These are phyloP conservation scores for Falco cherrug DNA, from an alignment of 2,797 vertebrate genomes.

Conservation along the genomic window DNA sequence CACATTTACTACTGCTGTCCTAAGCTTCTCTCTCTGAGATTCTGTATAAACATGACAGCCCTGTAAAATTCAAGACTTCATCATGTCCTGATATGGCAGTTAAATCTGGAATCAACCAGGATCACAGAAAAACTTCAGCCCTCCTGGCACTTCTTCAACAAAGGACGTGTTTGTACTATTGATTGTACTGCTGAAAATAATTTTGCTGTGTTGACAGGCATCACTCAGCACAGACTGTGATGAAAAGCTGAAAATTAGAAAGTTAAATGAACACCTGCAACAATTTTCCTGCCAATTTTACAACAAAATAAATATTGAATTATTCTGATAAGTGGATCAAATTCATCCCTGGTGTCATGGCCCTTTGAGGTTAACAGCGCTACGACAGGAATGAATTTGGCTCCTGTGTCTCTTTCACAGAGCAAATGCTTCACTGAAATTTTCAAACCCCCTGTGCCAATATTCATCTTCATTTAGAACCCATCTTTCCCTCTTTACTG, in stretches of 20 bases:
- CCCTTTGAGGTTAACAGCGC: constrained; percentile 11
- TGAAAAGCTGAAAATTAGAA: constrained; percentile 67
- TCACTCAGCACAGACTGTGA: constrained; percentile 67
- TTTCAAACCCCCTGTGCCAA: constrained; percentile 27
- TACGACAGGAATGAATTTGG: constrained; percentile 10
- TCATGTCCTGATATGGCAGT: not conserved
- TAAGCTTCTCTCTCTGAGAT: not conserved
- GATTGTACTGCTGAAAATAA: constrained; percentile 67
- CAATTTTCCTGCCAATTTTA: constrained; percentile 61
- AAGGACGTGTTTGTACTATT: constrained; percentile 59
- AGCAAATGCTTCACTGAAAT: constrained; percentile 27
- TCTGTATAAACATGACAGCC: not conserved
- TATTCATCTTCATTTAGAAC: constrained; percentile 61
- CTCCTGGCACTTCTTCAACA: constrained; percentile 66
- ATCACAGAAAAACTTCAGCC: constrained; percentile 10
- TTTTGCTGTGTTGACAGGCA: constrained; percentile 66
- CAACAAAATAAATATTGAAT: constrained; percentile 65
- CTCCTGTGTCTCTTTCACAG: not conserved
- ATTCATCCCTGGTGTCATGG: constrained; percentile 54
- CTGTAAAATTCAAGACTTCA: not conserved
- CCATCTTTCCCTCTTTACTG: constrained; percentile 30
- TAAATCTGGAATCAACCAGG: constrained; percentile 38
- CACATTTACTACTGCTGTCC: not conserved
- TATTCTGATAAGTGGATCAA: constrained; percentile 63
- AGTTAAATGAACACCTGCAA: constrained; percentile 71